phyloP scores from a whole-genome alignment of 2,113 vertebrate species.

The Grammomys dolichurus region DNA sequence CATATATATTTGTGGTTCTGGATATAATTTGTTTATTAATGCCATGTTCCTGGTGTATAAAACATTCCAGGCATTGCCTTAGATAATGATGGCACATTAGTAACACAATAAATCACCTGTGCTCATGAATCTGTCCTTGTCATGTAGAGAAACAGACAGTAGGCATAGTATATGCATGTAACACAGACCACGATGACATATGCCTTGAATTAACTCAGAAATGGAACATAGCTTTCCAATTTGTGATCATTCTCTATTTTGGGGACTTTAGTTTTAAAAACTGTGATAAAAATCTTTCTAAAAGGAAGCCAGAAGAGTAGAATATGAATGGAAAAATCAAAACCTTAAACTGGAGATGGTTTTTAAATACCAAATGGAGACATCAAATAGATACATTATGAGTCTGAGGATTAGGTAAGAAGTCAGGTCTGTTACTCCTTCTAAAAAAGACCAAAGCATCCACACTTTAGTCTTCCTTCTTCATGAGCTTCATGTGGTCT shows the following conservation, averaged over 20 bases:
- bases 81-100: background rate
- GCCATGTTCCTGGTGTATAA: background rate
- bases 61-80: background rate
- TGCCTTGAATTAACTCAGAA: background rate
- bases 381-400: background rate
- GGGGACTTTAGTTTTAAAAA: background rate
- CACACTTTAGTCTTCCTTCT: too few species aligned
- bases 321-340: background rate
- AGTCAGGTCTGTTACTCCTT: background rate
- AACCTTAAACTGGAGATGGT: background rate
- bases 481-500: too few species aligned
- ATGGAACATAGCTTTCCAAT: background rate
- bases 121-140: background rate
- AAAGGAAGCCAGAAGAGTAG: background rate
- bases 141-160: background rate
- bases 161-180: background rate
- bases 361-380: background rate
- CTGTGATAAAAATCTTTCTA: background rate
- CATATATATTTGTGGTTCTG: background rate
- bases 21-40: background rate
- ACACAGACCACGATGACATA: background rate
- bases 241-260: background rate
- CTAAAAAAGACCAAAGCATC: too few species aligned
- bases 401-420: slow-evolving; percentile 5
- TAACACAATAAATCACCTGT: background rate